Base-by-base conservation (phyloP, 2,797 vertebrate species). In the Holocentrus rufus region DNA sequence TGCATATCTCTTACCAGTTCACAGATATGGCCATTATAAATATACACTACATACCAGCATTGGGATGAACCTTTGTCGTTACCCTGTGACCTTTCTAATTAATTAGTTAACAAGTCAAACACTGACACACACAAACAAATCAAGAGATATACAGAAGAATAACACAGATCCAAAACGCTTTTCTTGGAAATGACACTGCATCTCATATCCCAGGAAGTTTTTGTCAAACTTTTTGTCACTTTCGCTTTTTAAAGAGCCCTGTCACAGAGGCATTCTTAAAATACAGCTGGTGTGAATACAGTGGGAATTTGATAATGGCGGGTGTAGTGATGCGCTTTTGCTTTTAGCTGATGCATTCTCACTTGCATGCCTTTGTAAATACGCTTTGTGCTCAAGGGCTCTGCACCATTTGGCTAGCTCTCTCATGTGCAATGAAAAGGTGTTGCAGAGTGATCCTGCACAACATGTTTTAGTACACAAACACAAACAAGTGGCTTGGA, bases 381-480 rank as follows among this genome's bases (percentile, higher is more conserved):
- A 64, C 31, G 49, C 76, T 68, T 59, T 15, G 18, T 61, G 66
- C 76, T 69, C 22, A 49, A 55, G 46, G 34, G 50, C 52, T n/a
- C 5, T 25, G 55, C 2, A 31, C 59, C 22, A 5, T 82, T 82
- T 22, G 50, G 44, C 53, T 61, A n/a, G 20, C 65, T 75, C 60
- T 74, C 74, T 54, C 47, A 69, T 73, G 57, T 36, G 57, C 59
- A 60, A 80, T 80, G 62, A 79, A 77, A 79, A 68, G 60, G 63
- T 77, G 73, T 56, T 55, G 67, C 7, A 2, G 64, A 55, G 77
- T 79, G 73, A 75, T 74, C 70, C 75, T 58, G 67, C 30, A 59
- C 55, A 65, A 65, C 31, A 62, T 70, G 72, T 82, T 80, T 84
- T 42, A 46, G 31, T 9, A 53, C 60, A 79, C 52, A 79, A 83